Conservation (phyloP, 1,140 invertebrate species). For the Kradibia gibbosae region DNA sequence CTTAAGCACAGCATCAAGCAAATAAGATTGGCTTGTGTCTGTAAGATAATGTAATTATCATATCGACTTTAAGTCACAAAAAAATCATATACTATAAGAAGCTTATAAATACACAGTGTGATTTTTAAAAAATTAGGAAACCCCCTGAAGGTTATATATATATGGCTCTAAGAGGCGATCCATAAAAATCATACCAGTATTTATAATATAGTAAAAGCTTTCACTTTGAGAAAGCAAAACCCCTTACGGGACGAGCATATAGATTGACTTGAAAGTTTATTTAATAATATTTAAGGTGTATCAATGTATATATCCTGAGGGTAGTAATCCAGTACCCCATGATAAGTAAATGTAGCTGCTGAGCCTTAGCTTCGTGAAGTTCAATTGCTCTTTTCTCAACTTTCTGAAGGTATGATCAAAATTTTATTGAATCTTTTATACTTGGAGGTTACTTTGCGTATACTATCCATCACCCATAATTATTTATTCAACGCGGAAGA, state of each 20-base stretch:
- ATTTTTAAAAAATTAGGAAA: not conserved
- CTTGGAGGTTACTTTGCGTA: not conserved
- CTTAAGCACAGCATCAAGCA: too few species aligned
- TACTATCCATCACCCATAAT: not conserved
- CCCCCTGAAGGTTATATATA: not conserved
- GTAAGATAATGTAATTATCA: too few species aligned
- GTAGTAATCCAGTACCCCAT: not conserved
- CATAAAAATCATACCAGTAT: not conserved
- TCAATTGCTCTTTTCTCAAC: not conserved
- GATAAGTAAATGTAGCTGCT: not conserved
- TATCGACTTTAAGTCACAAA: too few species aligned
- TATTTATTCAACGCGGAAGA: not conserved
- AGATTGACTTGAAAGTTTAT: not conserved
- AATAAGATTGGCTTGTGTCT: too few species aligned
- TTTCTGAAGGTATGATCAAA: not conserved
- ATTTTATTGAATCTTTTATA: not conserved
- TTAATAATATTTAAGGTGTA: conserved; percentile 13
- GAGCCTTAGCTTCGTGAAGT: not conserved
- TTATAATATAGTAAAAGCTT: not conserved
- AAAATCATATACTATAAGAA: too few species aligned
- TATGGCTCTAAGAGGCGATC: not conserved
- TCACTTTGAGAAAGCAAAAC: conserved; percentile 2
- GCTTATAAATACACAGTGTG: not conserved
- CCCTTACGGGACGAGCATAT: not conserved
- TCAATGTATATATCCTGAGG: not conserved